Conservation (phyloP, 1,140 invertebrate genomes). For the Caenorhabditis tropicalis region DNA sequence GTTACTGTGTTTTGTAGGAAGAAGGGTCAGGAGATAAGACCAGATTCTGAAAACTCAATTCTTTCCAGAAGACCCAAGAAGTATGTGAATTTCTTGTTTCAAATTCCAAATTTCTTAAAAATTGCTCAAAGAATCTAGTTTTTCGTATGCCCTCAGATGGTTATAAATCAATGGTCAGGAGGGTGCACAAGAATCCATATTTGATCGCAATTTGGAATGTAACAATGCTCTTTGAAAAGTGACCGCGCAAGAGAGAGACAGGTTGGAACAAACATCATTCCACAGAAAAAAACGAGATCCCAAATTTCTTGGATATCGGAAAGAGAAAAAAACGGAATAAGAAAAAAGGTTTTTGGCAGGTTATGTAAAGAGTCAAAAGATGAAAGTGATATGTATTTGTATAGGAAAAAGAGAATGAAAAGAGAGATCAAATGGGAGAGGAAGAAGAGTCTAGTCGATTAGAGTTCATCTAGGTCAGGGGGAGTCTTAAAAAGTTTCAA, state of each 20-base stretch:
- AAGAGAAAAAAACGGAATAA: not conserved
- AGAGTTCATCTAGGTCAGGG: not conserved
- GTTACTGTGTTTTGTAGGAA: too few relatives aligned
- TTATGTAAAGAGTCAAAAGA: constrained; percentile 12
- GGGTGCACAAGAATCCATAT: not conserved
- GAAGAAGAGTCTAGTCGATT: not conserved
- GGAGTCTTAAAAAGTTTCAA: too few relatives aligned
- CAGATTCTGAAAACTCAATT: too few relatives aligned
- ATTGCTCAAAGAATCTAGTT: not conserved
- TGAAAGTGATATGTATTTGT: constrained; percentile 1
- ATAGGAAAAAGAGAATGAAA: not conserved
- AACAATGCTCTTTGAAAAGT: constrained; percentile 12
- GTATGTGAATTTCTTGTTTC: too few relatives aligned
- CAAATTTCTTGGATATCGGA: too few relatives aligned
- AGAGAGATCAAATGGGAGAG: not conserved
- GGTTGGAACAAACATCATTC: not conserved
- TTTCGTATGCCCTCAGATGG: not conserved
- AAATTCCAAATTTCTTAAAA: not conserved
- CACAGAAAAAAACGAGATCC: too few relatives aligned
- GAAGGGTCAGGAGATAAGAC: too few relatives aligned
- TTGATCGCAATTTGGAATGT: not conserved
- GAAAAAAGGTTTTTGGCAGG: not conserved
- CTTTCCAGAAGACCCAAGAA: too few relatives aligned
- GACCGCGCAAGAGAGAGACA: not conserved
- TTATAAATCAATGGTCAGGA: not conserved